phyloP scores from a whole-genome alignment of 2,888 invertebrate species.

The Habrosyne pyritoides region DNA sequence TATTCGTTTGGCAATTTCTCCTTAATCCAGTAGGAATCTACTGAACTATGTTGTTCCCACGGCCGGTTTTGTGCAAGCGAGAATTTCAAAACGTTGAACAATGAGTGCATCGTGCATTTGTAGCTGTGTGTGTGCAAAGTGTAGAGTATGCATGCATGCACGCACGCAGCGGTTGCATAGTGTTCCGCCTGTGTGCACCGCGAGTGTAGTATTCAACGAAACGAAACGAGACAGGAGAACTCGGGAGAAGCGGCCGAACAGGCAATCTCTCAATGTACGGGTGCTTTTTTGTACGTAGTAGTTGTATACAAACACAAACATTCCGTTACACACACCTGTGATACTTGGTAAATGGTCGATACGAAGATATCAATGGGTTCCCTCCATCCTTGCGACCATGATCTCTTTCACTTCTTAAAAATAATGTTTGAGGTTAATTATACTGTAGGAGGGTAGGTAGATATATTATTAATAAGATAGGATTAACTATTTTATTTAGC shows the following conservation, averaged over 20 bases:
- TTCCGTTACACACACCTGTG: slow-evolving; percentile 10
- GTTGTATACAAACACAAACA: slow-evolving; percentile 23
- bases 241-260: slow-evolving; percentile 12
- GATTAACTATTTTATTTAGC: no score
- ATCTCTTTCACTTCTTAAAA: no score
- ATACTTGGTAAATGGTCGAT: not conserved
- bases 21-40: slow-evolving; percentile 30
- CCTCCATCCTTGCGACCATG: no score
- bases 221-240: not conserved
- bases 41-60: slow-evolving; percentile 63
- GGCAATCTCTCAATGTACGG: slow-evolving; percentile 44
- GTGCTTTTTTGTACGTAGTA: slow-evolving; percentile 29
- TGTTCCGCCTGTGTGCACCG: slow-evolving; percentile 27
- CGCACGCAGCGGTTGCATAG: slow-evolving; percentile 33
- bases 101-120: slow-evolving; percentile 64
- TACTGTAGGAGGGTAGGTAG: no score
- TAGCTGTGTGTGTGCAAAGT: slow-evolving; percentile 45
- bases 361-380: not conserved
- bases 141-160: slow-evolving; percentile 29
- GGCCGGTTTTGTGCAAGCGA: slow-evolving; percentile 63
- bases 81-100: slow-evolving; percentile 76
- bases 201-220: slow-evolving; percentile 21
- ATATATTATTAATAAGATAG: no score
- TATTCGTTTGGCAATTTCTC: not conserved
- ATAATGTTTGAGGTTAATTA: no score